Evolutionary conservation across 2,888 invertebrate species (phyloP).

Genomic region (Drosophila quinaria): DNA sequence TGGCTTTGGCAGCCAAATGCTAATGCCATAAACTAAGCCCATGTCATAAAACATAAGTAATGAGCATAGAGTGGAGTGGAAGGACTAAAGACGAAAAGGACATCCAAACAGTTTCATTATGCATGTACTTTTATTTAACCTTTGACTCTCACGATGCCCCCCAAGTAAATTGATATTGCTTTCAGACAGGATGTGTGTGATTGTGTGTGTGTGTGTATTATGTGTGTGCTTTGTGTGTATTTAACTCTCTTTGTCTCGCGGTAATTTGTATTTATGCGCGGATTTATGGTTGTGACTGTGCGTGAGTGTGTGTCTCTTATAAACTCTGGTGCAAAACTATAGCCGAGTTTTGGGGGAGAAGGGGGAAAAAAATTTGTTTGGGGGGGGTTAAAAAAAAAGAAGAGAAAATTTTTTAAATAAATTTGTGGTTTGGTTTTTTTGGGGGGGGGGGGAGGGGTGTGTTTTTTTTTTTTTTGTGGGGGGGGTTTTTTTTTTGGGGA

Average conservation of each 20-base stretch:
- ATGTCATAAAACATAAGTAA: slow-evolving; percentile 79
- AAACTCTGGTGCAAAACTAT: too few relatives aligned
- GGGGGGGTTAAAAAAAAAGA: too few relatives aligned
- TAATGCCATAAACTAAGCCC: slow-evolving; percentile 54
- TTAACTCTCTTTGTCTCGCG: slow-evolving; percentile 35
- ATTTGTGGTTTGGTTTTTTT: too few relatives aligned
- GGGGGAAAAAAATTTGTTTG: too few relatives aligned
- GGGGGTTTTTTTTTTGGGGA: too few relatives aligned
- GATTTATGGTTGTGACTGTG: slow-evolving; percentile 60
- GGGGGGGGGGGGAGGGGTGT: too few relatives aligned
- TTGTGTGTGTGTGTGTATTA: slow-evolving; percentile 3
- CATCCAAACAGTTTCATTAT: slow-evolving; percentile 61
- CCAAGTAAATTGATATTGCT: slow-evolving; percentile 73
- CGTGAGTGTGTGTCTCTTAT: slow-evolving; percentile 23
- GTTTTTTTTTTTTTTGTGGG: too few relatives aligned
- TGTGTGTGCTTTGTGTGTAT: slow-evolving; percentile 19
- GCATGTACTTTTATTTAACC: slow-evolving; percentile 76
- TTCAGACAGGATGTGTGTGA: slow-evolving; percentile 2
- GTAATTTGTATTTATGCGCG: slow-evolving; percentile 78
- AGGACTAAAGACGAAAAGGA: slow-evolving; percentile 18
- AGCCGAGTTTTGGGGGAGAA: too few relatives aligned
- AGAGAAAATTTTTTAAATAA: too few relatives aligned
- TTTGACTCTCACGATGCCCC: slow-evolving; percentile 59
- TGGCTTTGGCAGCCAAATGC: slow-evolving; percentile 55
- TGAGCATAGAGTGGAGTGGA: slow-evolving; percentile 42